phyloP scores from a whole-genome alignment of 2,797 vertebrate genomes.

The Urocyon cinereoargenteus region DNA sequence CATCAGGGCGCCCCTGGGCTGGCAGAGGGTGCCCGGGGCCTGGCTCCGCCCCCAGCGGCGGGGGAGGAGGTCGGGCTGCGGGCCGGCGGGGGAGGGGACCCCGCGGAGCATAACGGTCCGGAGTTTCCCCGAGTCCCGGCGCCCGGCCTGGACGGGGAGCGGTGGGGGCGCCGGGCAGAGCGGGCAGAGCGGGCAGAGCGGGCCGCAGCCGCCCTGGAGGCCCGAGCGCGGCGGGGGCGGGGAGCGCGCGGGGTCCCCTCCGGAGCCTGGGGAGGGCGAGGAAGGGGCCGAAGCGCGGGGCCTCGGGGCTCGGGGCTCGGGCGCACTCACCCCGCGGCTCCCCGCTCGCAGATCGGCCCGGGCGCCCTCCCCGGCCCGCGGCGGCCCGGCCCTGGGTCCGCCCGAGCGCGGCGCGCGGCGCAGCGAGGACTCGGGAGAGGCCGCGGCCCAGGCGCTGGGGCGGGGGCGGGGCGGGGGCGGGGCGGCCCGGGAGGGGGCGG shows the following conservation, averaged over 20 bases:
- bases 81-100: conserved; percentile 45
- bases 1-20: background rate
- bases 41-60: conserved; percentile 49
- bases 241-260: background rate
- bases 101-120: conserved; percentile 67
- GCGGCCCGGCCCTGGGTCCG: background rate
- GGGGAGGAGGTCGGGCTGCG: conserved; percentile 4
- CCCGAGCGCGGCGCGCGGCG: background rate
- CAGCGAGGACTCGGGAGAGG: conserved; percentile 51
- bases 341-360: background rate
- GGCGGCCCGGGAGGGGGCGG: background rate
- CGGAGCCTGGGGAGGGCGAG: background rate
- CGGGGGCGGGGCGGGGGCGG: conserved; percentile 53
- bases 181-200: too few species aligned
- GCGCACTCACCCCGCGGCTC: conserved; percentile 70
- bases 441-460: background rate
- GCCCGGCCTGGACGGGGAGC: background rate
- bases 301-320: background rate
- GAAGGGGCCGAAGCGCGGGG: conserved; percentile 21
- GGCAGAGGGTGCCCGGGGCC: background rate
- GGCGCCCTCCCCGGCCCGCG: background rate
- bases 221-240: background rate
- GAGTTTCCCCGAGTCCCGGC: conserved; percentile 42
- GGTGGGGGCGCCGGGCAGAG: background rate
- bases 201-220: background rate